phyloP scores from a whole-genome alignment of 30 jellyfish, hydroid and myxozoan genomes.

The Hydra vulgaris region DNA sequence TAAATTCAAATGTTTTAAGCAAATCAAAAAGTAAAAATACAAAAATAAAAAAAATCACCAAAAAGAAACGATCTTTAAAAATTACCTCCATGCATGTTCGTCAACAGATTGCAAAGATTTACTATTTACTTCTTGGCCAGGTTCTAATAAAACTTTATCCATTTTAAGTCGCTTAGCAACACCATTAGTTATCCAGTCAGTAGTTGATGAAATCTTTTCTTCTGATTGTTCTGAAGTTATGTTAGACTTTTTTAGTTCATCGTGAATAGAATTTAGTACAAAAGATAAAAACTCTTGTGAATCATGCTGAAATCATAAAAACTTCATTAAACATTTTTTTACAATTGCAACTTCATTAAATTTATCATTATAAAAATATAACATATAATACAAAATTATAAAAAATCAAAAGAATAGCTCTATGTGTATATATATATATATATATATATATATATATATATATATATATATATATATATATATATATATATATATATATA shows the following conservation, averaged over 20 bases:
- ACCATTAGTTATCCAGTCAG: constrained; percentile 16
- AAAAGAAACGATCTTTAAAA: background rate
- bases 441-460: no score
- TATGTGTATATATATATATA: no score
- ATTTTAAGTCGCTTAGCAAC: constrained; percentile 45
- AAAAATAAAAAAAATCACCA: no score
- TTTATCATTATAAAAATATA: no score
- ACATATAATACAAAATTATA: no score
- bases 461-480: no score
- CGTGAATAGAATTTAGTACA: constrained; percentile 70
- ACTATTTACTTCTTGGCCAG: constrained; percentile 70
- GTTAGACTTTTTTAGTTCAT: constrained; percentile 35
- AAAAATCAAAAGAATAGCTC: no score
- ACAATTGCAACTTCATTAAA: background rate
- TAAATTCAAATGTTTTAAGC: background rate
- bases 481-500: no score
- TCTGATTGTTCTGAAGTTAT: background rate
- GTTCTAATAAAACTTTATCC: constrained; percentile 29
- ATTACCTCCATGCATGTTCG: constrained; percentile 78
- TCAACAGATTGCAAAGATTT: constrained; percentile 36
- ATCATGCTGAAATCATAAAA: constrained; percentile 52
- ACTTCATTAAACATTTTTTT: background rate
- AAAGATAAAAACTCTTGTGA: constrained; percentile 78
- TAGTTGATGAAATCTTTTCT: background rate
- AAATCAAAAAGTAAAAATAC: background rate